Percentiles rank a stretch among this genome's conserved stretches.
Evolutionary conservation across 2,888 invertebrate species (phyloP).

Genomic region (Oconnorella tubifera): DNA sequence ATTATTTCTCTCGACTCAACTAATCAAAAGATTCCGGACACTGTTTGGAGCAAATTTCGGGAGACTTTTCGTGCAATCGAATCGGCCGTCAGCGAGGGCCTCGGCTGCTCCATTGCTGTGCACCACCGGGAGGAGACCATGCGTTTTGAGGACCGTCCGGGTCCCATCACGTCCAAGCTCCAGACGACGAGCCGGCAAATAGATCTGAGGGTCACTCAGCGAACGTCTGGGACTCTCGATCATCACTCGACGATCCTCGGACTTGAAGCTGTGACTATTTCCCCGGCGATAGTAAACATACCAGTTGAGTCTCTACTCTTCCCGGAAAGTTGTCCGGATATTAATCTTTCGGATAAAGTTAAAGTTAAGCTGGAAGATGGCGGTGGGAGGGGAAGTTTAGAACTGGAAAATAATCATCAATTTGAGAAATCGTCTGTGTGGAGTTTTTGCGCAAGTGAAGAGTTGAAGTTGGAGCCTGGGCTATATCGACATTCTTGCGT

Average conservation of each 20-base stretch:
- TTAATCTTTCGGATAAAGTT: not conserved
- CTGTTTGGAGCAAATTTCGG: conserved; percentile 20
- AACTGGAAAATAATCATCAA: too few species aligned
- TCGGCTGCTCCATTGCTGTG: conserved; percentile 18
- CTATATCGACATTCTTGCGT: too few species aligned
- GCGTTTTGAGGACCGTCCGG: not conserved
- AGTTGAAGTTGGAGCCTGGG: too few species aligned
- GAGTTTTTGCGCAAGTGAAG: too few species aligned
- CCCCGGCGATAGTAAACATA: not conserved
- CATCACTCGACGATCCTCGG: not conserved
- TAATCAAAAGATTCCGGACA: not conserved
- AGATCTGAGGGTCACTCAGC: not conserved
- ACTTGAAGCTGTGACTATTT: not conserved
- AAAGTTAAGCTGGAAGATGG: not conserved
- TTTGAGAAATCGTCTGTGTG: too few species aligned
- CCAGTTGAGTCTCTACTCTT: not conserved
- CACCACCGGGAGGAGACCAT: conserved; percentile 11
- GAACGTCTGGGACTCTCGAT: not conserved
- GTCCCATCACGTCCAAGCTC: not conserved
- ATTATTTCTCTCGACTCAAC: too few species aligned
- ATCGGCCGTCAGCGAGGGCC: conserved; percentile 21
- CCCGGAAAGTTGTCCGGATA: not conserved
- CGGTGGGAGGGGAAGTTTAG: too few species aligned
- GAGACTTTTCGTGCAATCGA: conserved; percentile 26
- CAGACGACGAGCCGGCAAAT: conserved; percentile 7